Evolutionary conservation across 2,797 vertebrate genomes (phyloP), one percentile per base, ranked within the genome.

Genomic region (Parambassis ranga): DNA sequence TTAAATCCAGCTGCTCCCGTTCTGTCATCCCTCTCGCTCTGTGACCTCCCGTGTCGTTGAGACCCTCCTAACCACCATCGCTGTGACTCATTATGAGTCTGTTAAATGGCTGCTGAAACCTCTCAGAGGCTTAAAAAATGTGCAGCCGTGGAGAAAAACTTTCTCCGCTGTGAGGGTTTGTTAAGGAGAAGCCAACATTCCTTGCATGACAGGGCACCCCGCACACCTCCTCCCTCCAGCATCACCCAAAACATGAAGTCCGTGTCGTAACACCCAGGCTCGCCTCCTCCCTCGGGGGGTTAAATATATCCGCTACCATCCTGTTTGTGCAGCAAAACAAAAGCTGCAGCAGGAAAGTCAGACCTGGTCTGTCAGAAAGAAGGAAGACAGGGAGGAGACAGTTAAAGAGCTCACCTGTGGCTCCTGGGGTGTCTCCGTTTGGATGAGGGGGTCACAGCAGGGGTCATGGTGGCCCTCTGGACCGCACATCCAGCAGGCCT

Each of bases 321-420:
- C 7, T 44, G 60, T 50, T 57, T 52, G 46, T 64, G 55, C 13
- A 30, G 28, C 5, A 30, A 44, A 63, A 73, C 28, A 57, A 58
- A 64, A 44, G n/a, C 26, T 50, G n/a, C 20, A 31, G 38, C 41
- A 22, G 9, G n/a, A 41, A 31, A 44, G 13, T 36, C 31, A 16
- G 35, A 43, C n/a, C 10, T 4, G 7, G 11, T 14, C 15, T 28
- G 26, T 15, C 22, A 47, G 13, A 7, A 18, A 27, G 32, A 53
- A n/a, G n/a, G n/a, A n/a, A n/a, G n/a, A n/a, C n/a, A n/a, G n/a
- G n/a, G n/a, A n/a, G n/a, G n/a, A n/a, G n/a, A 39, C 18, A 38
- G 39, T 52, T 41, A 4, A 13, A 35, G 10, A 51, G 33, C 87
- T 86, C 77, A 87, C 88, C 85, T 86, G 72, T 52, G 60, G 75